Evolutionary conservation across 2,113 vertebrate genomes (phyloP), one percentile per base, ranked within the genome.

Genomic region (Sorex fumeus): DNA sequence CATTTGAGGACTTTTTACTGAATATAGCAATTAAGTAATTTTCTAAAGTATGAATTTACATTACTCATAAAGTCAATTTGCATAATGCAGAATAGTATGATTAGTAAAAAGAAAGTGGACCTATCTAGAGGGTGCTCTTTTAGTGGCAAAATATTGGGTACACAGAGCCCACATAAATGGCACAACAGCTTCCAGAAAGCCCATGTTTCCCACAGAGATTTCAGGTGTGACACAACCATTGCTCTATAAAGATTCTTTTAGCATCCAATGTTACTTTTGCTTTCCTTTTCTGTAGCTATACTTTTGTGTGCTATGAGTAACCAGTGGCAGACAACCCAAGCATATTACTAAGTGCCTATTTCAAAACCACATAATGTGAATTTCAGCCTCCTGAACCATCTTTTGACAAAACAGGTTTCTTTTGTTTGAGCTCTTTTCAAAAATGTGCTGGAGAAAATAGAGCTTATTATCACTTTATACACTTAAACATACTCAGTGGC

Each of bases 1-100:
- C 19, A 62, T 75, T 84, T 95, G 43, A 81, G 80, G n/a, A 2
- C 1, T 53, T 60, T 79, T 81, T 72, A 62, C 4, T 2, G 72
- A 69, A 69, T 50, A 74, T 45, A 40, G 0, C 53, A 69, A 23
- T 30, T 64, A 88, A 85, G 43, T 84, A 90, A 90, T 50, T 50
- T 81, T 75, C 2, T 75, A 43, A 43, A 80, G 19, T 15, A 45
- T 80, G 28, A 53, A 2, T 9, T 85, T 81, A 69, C 25, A 64
- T 91, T 77, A 43, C 47, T 90, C 76, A 66, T 72, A 28, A 28
- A 69, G 27, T 87, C 53, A 88, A 18, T 87, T 30, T 62, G 40
- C 66, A 81, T 2, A 8, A 3, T 45, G 30, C 12, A 15, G 43
- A 74, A 53, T 32, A 21, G 12, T 62, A 16, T 76, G 30, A 91